Percentiles rank a stretch among this genome's conserved stretches.
These are phyloP conservation scores for Tamandua tetradactyla DNA, from an alignment of 2,797 vertebrate genomes.

Conservation along the genomic window DNA sequence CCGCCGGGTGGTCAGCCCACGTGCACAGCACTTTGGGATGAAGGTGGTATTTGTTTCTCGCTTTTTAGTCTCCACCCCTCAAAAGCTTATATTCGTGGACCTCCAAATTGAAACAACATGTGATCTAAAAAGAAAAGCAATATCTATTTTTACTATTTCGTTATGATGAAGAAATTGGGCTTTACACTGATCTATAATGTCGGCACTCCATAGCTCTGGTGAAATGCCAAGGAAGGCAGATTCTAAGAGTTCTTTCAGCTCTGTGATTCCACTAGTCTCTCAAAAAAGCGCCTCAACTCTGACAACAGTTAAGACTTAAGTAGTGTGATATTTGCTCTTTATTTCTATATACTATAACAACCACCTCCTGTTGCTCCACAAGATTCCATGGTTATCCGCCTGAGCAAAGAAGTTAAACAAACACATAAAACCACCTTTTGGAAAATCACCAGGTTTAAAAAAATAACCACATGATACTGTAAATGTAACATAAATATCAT, in stretches of 20 bases:
- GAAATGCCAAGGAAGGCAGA: neutral
- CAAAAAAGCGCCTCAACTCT: neutral
- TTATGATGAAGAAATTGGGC: neutral
- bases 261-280: neutral
- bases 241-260: neutral
- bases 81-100: neutral
- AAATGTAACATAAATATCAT: neutral
- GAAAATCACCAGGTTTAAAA: neutral
- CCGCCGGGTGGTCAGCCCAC: neutral
- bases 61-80: neutral
- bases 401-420: neutral
- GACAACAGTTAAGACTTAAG: neutral
- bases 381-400: neutral
- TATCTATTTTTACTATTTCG: neutral
- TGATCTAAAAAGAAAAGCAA: neutral
- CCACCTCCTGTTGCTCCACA: neutral
- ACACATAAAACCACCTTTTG: slow-evolving; percentile 12
- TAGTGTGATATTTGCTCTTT: neutral
- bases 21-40: neutral
- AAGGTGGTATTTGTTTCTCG: neutral
- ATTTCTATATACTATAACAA: neutral
- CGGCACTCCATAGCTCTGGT: neutral
- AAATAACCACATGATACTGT: neutral
- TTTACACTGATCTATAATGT: neutral
- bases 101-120: neutral